A percentile compares a stretch with the other conserved stretches of the same genome.
Conservation (phyloP, 92 coral and sea anemone genomes). For the Metridium senile region DNA sequence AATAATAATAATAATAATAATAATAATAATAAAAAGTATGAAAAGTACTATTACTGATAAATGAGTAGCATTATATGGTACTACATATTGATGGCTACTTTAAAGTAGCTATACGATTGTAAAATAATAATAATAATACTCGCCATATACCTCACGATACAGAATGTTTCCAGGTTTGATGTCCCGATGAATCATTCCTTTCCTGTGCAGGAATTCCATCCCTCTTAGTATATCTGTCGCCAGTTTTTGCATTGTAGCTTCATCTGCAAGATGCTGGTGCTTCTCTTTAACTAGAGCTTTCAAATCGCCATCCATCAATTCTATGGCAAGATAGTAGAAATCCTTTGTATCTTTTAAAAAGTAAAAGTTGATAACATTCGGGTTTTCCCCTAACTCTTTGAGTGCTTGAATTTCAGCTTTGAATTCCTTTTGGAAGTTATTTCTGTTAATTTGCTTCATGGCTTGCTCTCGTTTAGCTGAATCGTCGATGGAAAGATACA, state of each 20-base stretch:
- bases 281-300: not conserved
- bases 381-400: constrained; percentile 29
- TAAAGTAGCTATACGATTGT: no score
- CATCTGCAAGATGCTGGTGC: not conserved
- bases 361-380: constrained; percentile 50
- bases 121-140: no score
- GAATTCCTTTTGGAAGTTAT: constrained; percentile 27
- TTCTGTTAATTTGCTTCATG: constrained; percentile 50
- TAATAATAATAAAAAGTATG: no score
- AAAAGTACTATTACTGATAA: no score
- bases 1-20: no score
- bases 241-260: constrained; percentile 11
- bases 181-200: constrained; percentile 63
- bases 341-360: constrained; percentile 21
- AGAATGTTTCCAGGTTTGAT: constrained; percentile 78
- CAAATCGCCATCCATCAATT: constrained; percentile 67
- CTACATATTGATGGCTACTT: no score
- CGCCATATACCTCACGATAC: constrained; percentile 42
- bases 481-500: constrained; percentile 61
- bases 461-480: constrained; percentile 56
- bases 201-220: constrained; percentile 45
- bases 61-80: no score
- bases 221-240: constrained; percentile 51
- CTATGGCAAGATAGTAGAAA: constrained; percentile 54
- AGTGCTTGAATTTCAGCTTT: constrained; percentile 57